A percentile compares a stretch with the other conserved stretches of the same genome.
These are phyloP conservation scores for Eilema caniola DNA, from an alignment of 2,888 invertebrate genomes.

Conservation along the genomic window DNA sequence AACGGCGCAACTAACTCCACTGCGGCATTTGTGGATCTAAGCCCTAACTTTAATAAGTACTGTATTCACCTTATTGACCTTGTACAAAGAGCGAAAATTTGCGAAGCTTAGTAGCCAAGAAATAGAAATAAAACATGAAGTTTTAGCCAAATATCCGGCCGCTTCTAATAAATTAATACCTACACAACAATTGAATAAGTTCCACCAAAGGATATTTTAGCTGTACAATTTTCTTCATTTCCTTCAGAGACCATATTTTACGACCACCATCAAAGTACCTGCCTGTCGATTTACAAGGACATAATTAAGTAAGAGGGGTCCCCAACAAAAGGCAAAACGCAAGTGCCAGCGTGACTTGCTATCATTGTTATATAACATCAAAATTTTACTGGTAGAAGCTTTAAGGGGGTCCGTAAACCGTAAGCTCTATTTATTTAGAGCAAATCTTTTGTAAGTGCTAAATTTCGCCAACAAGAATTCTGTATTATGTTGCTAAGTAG, in stretches of 20 bases:
- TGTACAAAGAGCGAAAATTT: background rate
- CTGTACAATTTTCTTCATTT: slow-evolving; percentile 47
- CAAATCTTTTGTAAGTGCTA: slow-evolving; percentile 66
- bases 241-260: slow-evolving; percentile 45
- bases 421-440: slow-evolving; percentile 58
- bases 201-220: background rate
- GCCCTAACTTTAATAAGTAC: background rate
- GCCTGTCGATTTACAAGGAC: slow-evolving; percentile 47
- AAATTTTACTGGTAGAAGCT: slow-evolving; percentile 41
- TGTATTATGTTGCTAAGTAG: slow-evolving; percentile 75
- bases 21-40: background rate
- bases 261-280: slow-evolving; percentile 41
- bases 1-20: too few relatives aligned
- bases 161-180: background rate
- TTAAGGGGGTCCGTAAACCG: slow-evolving; percentile 37
- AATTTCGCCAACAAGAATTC: slow-evolving; percentile 68
- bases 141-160: background rate
- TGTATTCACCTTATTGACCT: background rate
- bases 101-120: background rate
- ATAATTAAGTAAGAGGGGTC: slow-evolving; percentile 43
- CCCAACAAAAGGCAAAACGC: slow-evolving; percentile 41
- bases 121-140: slow-evolving; percentile 4
- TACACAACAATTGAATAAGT: background rate
- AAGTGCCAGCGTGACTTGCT: slow-evolving; percentile 34
- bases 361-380: slow-evolving; percentile 47